phyloP scores from a whole-genome alignment of 2,888 invertebrate genomes.

The Ophion obscuratus region DNA sequence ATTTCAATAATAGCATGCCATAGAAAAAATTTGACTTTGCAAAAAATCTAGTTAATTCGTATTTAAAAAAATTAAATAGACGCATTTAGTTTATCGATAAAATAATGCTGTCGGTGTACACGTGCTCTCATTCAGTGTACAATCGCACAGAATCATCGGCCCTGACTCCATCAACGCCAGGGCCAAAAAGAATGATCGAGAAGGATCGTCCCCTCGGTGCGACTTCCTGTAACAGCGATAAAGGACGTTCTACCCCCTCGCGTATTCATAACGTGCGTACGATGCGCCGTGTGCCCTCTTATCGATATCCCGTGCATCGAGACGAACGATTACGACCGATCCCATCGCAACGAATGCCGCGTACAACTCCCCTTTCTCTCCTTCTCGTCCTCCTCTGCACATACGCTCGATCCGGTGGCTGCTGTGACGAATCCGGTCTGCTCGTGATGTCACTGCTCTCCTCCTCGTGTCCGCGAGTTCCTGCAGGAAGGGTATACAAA shows the following conservation, averaged over 20 bases:
- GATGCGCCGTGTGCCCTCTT: conserved; percentile 41
- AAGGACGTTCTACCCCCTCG: conserved; percentile 53
- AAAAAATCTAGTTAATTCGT: too few relatives aligned
- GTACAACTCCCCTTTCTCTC: not conserved
- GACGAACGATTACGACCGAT: conserved; percentile 47
- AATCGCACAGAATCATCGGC: conserved; percentile 48
- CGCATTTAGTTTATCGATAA: too few relatives aligned
- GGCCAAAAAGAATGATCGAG: conserved; percentile 20
- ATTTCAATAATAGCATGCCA: too few relatives aligned
- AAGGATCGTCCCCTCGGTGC: conserved; percentile 26
- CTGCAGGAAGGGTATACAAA: conserved; percentile 43
- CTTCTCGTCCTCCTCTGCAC: conserved; percentile 8
- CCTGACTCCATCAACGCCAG: conserved; percentile 39
- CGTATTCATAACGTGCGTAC: conserved; percentile 15
- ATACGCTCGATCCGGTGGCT: conserved; percentile 22
- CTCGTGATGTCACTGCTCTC: conserved; percentile 36
- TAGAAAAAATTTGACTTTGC: too few relatives aligned
- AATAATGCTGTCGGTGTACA: too few relatives aligned
- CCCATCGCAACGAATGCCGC: conserved; percentile 3
- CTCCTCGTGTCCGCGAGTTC: conserved; percentile 32
- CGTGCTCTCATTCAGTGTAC: not conserved
- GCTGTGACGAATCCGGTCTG: conserved; percentile 59
- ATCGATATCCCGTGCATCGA: conserved; percentile 57
- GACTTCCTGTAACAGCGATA: conserved; percentile 46
- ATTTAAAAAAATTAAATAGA: too few relatives aligned